Evolutionary conservation across 2,888 invertebrate genomes (phyloP), one percentile per base, ranked within the genome.

Genomic region (Drosophila antonietae): DNA sequence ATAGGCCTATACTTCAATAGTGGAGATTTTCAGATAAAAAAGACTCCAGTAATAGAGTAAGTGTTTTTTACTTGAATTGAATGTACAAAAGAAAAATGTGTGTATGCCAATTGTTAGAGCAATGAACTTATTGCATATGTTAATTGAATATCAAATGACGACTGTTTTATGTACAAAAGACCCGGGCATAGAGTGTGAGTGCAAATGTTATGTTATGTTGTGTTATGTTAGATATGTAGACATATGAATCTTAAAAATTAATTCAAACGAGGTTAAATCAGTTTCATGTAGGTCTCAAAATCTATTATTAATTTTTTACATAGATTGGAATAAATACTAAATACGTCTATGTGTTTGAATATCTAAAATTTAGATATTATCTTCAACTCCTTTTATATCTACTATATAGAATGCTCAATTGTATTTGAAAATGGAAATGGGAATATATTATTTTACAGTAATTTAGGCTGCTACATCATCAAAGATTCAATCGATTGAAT

Each of bases 11-110:
- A 73, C 81, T 61, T 75, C 82, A 75, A 67, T 51, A 72, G 60
- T 75, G 78, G 65, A 68, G 74, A 87, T 73, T 89, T 89, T 78
- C 84, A 75, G 78, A 75, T 68, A 75, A 59, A 72, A 78, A 53
- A 72, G 78, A 78, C 88, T 88, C 85, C 89, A 81, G 66, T 73
- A 69, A 72, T 68, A 73, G 68, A 74, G 75, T 78, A 55, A 43
- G 58, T 70, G 31, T 61, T 58, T 66, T 75, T 20, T 46, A 61
- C 66, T 80, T 35, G 66, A 66, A 23, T 53, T 53, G 10, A 39
- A 53, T 53, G n/a, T 39, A 53, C 35, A 37, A 37, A 37, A 23
- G 33, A 35, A 37, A 53, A 39, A n/a, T 10, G 39, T 15, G 14
- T 23, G 4, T 39, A 39, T 53, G 37, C 15, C 37, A 53, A 28